Evolutionary conservation across 2,113 vertebrate genomes (phyloP).

Genomic region (Mystacornis crossleyi): DNA sequence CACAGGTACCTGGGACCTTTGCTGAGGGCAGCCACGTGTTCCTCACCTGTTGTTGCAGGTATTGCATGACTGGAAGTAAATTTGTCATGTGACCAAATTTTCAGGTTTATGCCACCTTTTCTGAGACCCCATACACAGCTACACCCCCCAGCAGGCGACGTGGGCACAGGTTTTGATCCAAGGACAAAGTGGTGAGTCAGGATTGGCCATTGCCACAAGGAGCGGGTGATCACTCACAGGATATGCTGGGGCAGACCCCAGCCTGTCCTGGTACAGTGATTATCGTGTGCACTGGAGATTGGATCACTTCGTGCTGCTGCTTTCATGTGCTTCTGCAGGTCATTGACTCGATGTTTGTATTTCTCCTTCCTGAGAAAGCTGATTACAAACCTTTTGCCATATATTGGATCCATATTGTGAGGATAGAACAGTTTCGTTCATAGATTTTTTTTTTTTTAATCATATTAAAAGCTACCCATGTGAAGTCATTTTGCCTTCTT

Average conservation of each 20-base stretch:
- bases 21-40: background rate
- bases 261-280: background rate
- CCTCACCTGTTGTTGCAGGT: background rate
- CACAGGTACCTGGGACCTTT: background rate
- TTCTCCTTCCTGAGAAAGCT: background rate
- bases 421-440: fast-evolving
- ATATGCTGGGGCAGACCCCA: background rate
- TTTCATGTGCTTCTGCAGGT: background rate
- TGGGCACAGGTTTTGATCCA: background rate
- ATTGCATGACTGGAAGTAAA: background rate
- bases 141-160: fast-evolving
- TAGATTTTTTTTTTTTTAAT: background rate
- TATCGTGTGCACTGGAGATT: background rate
- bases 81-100: background rate
- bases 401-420: background rate
- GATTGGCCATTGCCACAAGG: background rate
- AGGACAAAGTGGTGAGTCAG: background rate
- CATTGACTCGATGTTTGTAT: background rate
- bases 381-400: background rate
- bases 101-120: background rate
- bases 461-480: background rate
- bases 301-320: background rate
- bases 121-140: fast-evolving
- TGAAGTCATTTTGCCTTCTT: background rate
- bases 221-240: fast-evolving